Conservation (phyloP, 2,113 vertebrate species). For the Oncorhynchus tshawytscha region DNA sequence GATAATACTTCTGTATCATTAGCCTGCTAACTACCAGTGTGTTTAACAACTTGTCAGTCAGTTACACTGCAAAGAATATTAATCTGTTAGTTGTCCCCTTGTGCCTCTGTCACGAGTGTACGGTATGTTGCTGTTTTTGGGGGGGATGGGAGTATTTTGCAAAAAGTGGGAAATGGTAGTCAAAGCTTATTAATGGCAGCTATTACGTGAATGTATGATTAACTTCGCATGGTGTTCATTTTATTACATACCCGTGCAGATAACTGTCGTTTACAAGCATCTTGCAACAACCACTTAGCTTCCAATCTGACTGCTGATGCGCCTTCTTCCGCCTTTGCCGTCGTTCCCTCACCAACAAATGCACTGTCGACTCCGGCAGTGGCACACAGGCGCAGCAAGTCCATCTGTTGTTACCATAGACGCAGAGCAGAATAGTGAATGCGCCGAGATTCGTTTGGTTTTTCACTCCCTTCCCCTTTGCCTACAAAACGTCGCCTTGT, state of each 20-base stretch:
- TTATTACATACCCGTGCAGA: neutral
- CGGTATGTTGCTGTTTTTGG: neutral
- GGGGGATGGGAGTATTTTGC: neutral
- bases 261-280: slow-evolving; percentile 24
- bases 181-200: no score
- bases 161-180: neutral
- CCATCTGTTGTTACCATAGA: slow-evolving; percentile 46
- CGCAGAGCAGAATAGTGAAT: slow-evolving; percentile 11
- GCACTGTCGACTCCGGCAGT: slow-evolving; percentile 26
- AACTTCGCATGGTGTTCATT: slow-evolving; percentile 20
- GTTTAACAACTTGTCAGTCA: no score
- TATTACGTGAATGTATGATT: slow-evolving; percentile 2
- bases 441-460: slow-evolving; percentile 7
- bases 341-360: slow-evolving; percentile 25
- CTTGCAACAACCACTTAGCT: slow-evolving; percentile 17
- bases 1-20: no score
- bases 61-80: neutral
- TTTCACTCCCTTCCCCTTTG: neutral
- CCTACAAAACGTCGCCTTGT: slow-evolving; percentile 13
- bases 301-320: slow-evolving; percentile 12
- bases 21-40: no score
- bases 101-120: neutral
- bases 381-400: slow-evolving; percentile 23
- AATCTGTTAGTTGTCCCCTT: neutral
- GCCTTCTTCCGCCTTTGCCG: slow-evolving; percentile 57